Base-by-base conservation (phyloP, 2,797 vertebrate genomes). In the Ateles fusciceps region DNA sequence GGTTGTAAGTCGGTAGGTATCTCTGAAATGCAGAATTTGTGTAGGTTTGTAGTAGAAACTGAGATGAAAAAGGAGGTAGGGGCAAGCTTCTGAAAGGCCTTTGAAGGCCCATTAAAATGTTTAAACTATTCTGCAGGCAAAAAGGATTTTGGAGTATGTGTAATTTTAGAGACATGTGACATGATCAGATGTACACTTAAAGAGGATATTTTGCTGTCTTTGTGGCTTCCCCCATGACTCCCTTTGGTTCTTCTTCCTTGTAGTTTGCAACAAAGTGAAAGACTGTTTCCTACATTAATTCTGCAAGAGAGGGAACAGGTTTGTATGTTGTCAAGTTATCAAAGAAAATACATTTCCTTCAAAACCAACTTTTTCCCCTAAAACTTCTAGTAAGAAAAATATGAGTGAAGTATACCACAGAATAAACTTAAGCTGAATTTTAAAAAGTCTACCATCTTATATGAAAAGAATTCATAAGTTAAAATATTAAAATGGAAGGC, bases 321-420 rank as follows among this genome's bases (percentile, higher is more conserved):
- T 80, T 86, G 19, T 24, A 44, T 89, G 42, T 57, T 50, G 5
- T 22, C 36, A 48, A 24, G 6, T 93, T 86, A 68, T 64, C 71
- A 90, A 84, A 89, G 46, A 76, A 57, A 95, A 85, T 44, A 15
- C 10, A 57, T 90, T 94, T 90, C n/a, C 72, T 88, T 95, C 68
- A 50, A 75, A 78, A 59, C 13, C 50, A 64, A 46, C 11, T 71
- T 57, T 39, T n/a, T 26, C 19, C 28, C 15, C 12, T 1, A 44
- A 89, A 91, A 44, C 28, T 72, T 21, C 61, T 85, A 80, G 44
- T 33, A 59, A 72, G n/a, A 88, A 96, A 97, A 87, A 85, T 14
- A 36, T 14, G 1, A 85, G 22, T 84, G 2, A 17, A 50, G 44
- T 52, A 57, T 17, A 26, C 1, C 57, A 74, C 50, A 92, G 44